Base-by-base conservation (phyloP, 2,888 invertebrate genomes). In the Sinelater perroti region DNA sequence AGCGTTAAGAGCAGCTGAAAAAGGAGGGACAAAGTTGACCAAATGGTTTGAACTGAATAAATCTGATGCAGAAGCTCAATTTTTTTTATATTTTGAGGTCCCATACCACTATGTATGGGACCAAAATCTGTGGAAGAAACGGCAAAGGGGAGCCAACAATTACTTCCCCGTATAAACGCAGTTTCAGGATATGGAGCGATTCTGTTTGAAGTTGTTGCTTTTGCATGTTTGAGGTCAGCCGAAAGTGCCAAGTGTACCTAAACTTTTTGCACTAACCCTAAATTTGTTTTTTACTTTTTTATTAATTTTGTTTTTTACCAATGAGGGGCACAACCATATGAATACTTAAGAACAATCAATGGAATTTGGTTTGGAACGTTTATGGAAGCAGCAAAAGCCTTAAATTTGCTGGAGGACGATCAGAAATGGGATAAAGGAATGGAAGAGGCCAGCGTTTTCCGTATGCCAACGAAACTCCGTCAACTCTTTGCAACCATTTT, bases 391-490 rank as follows among this genome's bases (percentile, higher is more conserved):
- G 54, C 56, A 7, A 18, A 5, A 14, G 28, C 16, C 26, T 8
- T 11, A 1, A n/a, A 53, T 42, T 45, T 79, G 3, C 54, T 75
- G 2, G 69, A 68, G 49, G 67, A 76, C 56, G 72, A 72, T 38
- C 24, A 44, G 11, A 67, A 73, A 52, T 74, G 70, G 67, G 46
- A 40, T 8, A 18, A 24, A 4, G 38, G 61, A 3, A 28, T 75
- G 31, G 14, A 56, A 2, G 72, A 75, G 47, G 70, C 70, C 1
- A 52, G 33, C 1, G 10, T 26, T 3, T 52, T 50, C 17, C 55
- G 68, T 63, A 65, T 73, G 69, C 67, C 68, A 3, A 35, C 31
- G 24, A 56, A 64, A 56, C 56, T 78, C 33, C 58, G 75, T 42
- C 40, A 63, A 14, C 54, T 74, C 4, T 75, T 75, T 61, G 70